Conservation (phyloP, 2,113 vertebrate species). For the Rhipidura dahli region DNA sequence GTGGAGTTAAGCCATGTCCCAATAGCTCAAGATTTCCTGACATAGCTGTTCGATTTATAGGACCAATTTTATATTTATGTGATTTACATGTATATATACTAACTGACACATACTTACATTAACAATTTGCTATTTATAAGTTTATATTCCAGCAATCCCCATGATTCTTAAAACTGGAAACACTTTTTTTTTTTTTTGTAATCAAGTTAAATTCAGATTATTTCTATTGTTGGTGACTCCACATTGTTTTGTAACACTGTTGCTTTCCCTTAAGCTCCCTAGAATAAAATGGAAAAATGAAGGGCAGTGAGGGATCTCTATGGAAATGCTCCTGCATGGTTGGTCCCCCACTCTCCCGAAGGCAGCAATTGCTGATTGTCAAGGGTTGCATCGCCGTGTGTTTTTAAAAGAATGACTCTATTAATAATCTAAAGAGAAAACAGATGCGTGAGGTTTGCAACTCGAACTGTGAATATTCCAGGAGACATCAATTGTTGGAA, state of each 20-base stretch:
- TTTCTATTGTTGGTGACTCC: neutral
- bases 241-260: neutral
- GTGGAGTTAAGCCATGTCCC: neutral
- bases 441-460: constrained; percentile 11
- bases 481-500: constrained; percentile 41
- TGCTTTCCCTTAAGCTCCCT: neutral
- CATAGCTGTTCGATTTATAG: neutral
- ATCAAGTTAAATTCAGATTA: neutral
- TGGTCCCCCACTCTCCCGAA: neutral
- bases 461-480: neutral
- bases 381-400: rapidly evolving
- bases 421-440: constrained; percentile 27
- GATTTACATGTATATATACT: neutral
- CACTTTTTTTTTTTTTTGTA: neutral
- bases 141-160: neutral
- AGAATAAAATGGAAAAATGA: neutral
- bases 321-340: neutral
- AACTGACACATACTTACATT: neutral
- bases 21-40: neutral
- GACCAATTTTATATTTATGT: neutral
- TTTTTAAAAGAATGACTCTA: neutral
- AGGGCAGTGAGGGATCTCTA: neutral
- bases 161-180: neutral
- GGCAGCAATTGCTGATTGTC: neutral
- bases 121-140: neutral